A percentile compares a stretch with the other conserved stretches of the same genome.
Conservation (phyloP, 2,797 vertebrate genomes). For the Muscicapa comitata region DNA sequence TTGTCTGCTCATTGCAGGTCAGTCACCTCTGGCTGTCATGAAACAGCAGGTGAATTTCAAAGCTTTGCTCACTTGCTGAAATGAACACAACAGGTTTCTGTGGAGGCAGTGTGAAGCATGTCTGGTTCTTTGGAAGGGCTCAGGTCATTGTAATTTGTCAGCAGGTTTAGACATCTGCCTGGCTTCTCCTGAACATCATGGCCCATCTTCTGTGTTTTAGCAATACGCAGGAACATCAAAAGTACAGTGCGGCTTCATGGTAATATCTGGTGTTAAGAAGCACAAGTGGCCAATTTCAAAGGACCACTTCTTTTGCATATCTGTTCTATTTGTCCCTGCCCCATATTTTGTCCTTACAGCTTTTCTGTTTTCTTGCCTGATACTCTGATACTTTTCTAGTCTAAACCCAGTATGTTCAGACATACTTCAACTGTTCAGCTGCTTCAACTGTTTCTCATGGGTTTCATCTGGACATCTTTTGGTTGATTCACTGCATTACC, state of each 20-base stretch:
- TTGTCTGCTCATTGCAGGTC: neutral
- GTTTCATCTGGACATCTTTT: neutral
- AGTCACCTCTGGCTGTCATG: neutral
- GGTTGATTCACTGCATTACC: neutral
- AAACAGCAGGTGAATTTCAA: neutral
- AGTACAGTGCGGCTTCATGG: neutral
- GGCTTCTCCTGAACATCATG: neutral
- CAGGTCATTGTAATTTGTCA: neutral
- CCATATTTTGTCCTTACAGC: neutral
- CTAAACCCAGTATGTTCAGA: neutral
- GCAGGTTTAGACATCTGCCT: neutral
- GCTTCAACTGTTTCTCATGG: neutral
- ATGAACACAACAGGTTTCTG: neutral
- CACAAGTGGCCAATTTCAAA: neutral
- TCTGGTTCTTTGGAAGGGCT: constrained; percentile 3
- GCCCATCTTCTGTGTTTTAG: neutral
- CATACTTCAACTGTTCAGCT: neutral
- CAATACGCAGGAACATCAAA: neutral
- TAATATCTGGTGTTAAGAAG: neutral
- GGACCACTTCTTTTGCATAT: neutral
- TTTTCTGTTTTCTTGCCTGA: neutral
- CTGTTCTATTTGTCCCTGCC: neutral
- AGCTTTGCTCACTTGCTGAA: neutral
- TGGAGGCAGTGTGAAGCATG: neutral
- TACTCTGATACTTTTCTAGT: neutral